Conservation (phyloP, 2,888 invertebrate genomes). For the Sphinx pinastri region DNA sequence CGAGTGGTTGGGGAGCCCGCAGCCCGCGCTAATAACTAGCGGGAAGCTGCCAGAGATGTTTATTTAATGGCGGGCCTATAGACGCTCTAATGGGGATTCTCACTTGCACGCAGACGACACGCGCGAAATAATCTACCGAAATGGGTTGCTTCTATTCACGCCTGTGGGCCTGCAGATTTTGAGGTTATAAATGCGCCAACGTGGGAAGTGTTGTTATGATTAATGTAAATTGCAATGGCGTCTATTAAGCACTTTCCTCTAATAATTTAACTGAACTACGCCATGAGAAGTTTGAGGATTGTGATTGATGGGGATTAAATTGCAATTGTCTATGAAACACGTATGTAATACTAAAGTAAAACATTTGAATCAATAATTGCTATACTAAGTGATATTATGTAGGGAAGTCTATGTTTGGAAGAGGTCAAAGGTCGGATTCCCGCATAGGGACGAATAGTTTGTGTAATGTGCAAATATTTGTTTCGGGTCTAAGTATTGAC, state of each 20-base stretch:
- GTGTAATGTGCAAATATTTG: background rate
- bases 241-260: no score
- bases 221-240: background rate
- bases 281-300: no score
- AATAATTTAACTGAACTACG: no score
- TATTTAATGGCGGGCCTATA: slow-evolving; percentile 81
- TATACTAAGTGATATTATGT: background rate
- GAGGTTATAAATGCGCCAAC: background rate
- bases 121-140: slow-evolving; percentile 51
- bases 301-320: no score
- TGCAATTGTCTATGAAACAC: no score
- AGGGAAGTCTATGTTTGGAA: background rate
- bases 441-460: slow-evolving; percentile 11
- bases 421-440: background rate
- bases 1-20: slow-evolving; percentile 75
- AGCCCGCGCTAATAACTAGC: slow-evolving; percentile 79
- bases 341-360: no score
- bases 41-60: slow-evolving; percentile 78
- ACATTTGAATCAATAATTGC: no score
- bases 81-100: slow-evolving; percentile 76
- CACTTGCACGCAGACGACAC: slow-evolving; percentile 41
- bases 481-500: background rate
- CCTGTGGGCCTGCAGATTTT: background rate
- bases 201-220: background rate
- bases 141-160: slow-evolving; percentile 27